Conservation (phyloP, 2,797 vertebrate species). For the Coranthus polyacanthus region DNA sequence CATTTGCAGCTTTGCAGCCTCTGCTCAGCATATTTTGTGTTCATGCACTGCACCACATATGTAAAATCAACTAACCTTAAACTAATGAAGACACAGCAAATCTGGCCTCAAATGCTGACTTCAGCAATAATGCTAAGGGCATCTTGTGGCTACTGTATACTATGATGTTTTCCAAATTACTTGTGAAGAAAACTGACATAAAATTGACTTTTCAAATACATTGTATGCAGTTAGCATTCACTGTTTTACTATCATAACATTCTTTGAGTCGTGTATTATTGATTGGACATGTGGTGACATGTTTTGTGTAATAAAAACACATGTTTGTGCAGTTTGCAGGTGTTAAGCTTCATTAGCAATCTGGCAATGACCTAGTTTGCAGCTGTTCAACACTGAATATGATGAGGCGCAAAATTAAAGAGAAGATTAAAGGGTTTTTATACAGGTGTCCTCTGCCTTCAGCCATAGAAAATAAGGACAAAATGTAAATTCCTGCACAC, state of each 20-base stretch:
- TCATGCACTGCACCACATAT: background rate
- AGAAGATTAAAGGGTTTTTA: background rate
- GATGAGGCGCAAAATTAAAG: no score
- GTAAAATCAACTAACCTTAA: background rate
- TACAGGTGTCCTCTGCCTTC: constrained; percentile 4
- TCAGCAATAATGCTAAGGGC: background rate
- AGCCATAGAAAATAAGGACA: constrained; percentile 14
- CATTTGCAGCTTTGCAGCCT: background rate
- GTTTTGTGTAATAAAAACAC: background rate
- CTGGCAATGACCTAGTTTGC: no score
- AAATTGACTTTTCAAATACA: background rate
- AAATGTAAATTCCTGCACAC: constrained; percentile 33
- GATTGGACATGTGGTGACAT: background rate
- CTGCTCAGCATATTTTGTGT: no score
- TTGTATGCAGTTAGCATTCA: no score
- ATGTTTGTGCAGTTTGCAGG: no score
- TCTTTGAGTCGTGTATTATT: background rate
- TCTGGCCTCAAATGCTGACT: background rate
- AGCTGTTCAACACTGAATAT: no score
- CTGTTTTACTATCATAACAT: no score
- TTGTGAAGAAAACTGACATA: background rate
- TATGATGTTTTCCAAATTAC: no score
- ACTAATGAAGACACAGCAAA: background rate
- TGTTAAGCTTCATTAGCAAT: no score
- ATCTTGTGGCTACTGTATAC: no score